A percentile compares a stretch with the other conserved stretches of the same genome.
Conservation (phyloP, 2,797 vertebrate species). For the Onychomys leucogaster region DNA sequence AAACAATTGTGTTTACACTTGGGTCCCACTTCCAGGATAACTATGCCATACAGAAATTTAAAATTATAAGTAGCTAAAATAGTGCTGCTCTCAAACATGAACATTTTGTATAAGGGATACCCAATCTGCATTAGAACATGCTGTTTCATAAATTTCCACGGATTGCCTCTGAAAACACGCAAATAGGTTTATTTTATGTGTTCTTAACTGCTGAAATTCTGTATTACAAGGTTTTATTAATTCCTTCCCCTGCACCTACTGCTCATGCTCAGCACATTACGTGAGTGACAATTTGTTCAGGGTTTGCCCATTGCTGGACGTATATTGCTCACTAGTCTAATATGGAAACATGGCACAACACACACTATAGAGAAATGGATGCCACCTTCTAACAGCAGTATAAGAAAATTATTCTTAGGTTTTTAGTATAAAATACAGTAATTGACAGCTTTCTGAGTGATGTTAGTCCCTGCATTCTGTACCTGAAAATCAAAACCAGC, state of each 20-base stretch:
- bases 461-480: background rate
- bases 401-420: background rate
- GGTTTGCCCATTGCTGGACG: background rate
- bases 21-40: background rate
- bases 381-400: background rate
- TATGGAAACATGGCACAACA: background rate
- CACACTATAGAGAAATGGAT: background rate
- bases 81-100: background rate
- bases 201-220: background rate
- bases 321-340: background rate
- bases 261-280: background rate
- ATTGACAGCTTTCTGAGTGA: background rate
- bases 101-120: background rate
- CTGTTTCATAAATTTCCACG: constrained; percentile 3
- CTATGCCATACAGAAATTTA: background rate
- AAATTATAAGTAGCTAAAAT: background rate
- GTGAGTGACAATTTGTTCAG: background rate
- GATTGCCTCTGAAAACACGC: background rate
- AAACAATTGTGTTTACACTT: background rate
- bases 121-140: background rate
- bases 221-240: background rate
- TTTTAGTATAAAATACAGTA: background rate
- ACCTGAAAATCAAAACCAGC: constrained; percentile 9
- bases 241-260: background rate
- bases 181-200: background rate